Evolutionary conservation across 2,113 vertebrate genomes (phyloP).

Genomic region (Collichthys lucidus): DNA sequence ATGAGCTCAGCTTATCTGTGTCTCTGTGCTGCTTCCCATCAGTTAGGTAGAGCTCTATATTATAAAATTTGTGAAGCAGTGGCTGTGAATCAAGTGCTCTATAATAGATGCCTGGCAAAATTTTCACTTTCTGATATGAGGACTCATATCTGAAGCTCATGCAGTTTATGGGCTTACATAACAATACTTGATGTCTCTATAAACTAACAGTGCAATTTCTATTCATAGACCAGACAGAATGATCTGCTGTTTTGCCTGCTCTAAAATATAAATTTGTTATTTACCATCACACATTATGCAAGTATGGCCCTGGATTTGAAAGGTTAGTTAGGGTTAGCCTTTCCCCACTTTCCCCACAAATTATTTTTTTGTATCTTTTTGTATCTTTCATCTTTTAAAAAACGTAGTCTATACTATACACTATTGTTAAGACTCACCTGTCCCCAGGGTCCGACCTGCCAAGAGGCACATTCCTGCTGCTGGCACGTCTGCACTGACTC

Average conservation of each 20-base stretch:
- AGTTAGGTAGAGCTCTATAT: background rate
- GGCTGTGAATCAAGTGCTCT: background rate
- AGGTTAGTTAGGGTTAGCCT: no score
- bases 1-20: slow-evolving; percentile 27
- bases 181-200: background rate
- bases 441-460: slow-evolving; percentile 98
- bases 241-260: background rate
- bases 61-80: background rate
- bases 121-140: background rate
- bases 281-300: background rate
- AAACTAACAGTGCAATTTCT: background rate
- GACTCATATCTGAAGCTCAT: background rate
- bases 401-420: background rate
- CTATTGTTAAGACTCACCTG: slow-evolving; percentile 86
- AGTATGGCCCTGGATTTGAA: background rate
- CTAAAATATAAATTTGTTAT: background rate
- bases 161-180: background rate
- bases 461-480: slow-evolving; percentile 96
- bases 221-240: no score
- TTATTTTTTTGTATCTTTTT: background rate
- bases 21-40: slow-evolving; percentile 22
- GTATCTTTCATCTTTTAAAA: background rate
- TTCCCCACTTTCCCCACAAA: background rate
- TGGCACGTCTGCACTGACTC: slow-evolving; percentile 91
- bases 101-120: background rate